Evolutionary conservation across 2,797 vertebrate genomes (phyloP).

Genomic region (Aphelocoma californica): DNA sequence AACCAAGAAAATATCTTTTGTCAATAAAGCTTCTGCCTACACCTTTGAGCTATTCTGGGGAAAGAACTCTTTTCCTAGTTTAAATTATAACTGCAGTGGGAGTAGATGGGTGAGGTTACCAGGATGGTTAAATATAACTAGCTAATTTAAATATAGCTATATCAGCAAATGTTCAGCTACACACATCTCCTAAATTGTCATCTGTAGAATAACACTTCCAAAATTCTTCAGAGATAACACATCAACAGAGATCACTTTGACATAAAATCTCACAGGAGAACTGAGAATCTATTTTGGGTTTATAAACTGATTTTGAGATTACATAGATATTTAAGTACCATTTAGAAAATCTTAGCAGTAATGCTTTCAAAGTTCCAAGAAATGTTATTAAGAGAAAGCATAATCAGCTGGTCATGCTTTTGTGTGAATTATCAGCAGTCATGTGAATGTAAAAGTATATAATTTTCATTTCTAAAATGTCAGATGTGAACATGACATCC

Average conservation of each 20-base stretch:
- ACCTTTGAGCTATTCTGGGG: background rate
- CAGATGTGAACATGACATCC: background rate
- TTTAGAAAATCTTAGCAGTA: constrained; percentile 26
- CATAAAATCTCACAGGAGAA: constrained; percentile 48
- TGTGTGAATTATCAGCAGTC: background rate
- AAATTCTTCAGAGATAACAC: constrained; percentile 4
- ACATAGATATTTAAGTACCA: constrained; percentile 10
- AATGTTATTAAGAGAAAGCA: background rate
- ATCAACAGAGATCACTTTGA: constrained; percentile 6
- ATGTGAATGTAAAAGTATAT: background rate
- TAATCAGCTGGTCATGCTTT: background rate
- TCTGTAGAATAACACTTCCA: constrained; percentile 20
- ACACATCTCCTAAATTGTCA: background rate
- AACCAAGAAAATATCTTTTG: background rate
- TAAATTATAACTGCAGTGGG: background rate
- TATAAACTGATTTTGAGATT: constrained; percentile 46
- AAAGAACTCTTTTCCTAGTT: background rate
- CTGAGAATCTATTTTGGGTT: constrained; percentile 12
- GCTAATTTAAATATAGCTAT: constrained; percentile 27
- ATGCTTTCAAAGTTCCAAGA: background rate
- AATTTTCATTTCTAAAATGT: background rate
- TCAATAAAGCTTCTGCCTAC: background rate
- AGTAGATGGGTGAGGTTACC: constrained; percentile 14
- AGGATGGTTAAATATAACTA: constrained; percentile 16
- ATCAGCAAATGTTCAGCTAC: constrained; percentile 24